These are phyloP conservation scores for Malachius bipustulatus DNA, from an alignment of 2,888 invertebrate genomes.

Conservation along the genomic window DNA sequence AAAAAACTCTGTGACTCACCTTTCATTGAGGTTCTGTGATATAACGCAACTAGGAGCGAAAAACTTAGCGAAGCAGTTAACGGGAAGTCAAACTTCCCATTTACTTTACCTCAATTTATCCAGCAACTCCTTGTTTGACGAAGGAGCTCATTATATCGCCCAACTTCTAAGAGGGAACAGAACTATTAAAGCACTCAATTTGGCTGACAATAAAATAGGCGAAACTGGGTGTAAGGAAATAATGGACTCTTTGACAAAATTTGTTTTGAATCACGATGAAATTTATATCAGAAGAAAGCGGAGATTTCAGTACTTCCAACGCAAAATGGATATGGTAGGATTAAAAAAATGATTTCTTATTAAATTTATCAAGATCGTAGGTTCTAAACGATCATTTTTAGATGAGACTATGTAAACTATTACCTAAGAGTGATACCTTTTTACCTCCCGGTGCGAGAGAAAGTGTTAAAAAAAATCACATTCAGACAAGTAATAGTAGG, in stretches of 20 bases:
- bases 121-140: slow-evolving; percentile 30
- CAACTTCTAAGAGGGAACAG: slow-evolving; percentile 30
- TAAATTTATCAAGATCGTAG: too few relatives aligned
- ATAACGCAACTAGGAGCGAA: slow-evolving; percentile 26
- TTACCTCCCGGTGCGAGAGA: too few relatives aligned
- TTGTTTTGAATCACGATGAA: slow-evolving; percentile 29
- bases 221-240: slow-evolving; percentile 22
- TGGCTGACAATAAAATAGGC: slow-evolving; percentile 29
- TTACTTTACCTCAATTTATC: slow-evolving; percentile 31
- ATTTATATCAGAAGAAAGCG: slow-evolving; percentile 20
- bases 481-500: too few relatives aligned
- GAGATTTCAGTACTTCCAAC: background rate
- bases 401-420: too few relatives aligned
- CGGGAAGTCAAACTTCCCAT: slow-evolving; percentile 16
- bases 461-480: too few relatives aligned
- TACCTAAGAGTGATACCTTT: too few relatives aligned
- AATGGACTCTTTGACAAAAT: slow-evolving; percentile 23
- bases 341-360: too few relatives aligned
- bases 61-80: slow-evolving; percentile 25
- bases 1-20: slow-evolving; percentile 20
- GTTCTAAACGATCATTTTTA: too few relatives aligned
- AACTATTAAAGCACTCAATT: slow-evolving; percentile 23
- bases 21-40: slow-evolving; percentile 30
- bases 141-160: slow-evolving; percentile 27
- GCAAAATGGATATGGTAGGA: background rate